Conservation (phyloP, 2,888 invertebrate genomes). For the Melanotus villosus region DNA sequence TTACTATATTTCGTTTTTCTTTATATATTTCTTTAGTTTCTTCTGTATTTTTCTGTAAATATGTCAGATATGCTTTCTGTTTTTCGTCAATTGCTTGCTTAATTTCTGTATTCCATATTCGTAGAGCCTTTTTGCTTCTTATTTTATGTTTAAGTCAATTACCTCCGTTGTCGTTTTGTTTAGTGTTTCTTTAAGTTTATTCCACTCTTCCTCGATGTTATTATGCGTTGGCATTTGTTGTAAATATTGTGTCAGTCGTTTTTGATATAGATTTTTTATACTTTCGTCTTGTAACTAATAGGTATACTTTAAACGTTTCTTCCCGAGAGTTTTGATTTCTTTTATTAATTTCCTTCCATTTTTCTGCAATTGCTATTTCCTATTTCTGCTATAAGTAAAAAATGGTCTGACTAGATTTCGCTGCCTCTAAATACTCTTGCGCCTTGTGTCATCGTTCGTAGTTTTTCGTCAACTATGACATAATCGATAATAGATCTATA, state of each 20-base stretch:
- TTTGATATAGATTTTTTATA: background rate
- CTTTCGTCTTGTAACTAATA: background rate
- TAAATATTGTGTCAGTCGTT: background rate
- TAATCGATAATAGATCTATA: slow-evolving; percentile 15
- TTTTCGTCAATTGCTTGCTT: no score
- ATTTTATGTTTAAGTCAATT: background rate
- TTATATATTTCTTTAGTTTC: background rate
- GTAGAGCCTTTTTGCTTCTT: background rate
- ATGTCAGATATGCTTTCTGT: no score
- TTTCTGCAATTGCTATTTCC: background rate
- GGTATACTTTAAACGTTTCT: background rate
- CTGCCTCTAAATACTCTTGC: background rate
- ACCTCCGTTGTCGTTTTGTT: background rate
- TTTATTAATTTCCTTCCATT: background rate
- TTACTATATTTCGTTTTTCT: no score
- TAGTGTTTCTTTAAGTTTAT: background rate
- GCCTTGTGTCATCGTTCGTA: background rate
- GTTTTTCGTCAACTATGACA: background rate
- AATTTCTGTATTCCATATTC: background rate
- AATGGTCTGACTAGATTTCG: background rate
- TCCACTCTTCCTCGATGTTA: background rate
- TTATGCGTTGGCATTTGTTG: background rate
- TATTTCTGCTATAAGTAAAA: background rate
- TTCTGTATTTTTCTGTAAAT: background rate
- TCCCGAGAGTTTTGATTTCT: background rate